Evolutionary conservation across 2,113 vertebrate species (phyloP).

Genomic region (Oncorhynchus masou): DNA sequence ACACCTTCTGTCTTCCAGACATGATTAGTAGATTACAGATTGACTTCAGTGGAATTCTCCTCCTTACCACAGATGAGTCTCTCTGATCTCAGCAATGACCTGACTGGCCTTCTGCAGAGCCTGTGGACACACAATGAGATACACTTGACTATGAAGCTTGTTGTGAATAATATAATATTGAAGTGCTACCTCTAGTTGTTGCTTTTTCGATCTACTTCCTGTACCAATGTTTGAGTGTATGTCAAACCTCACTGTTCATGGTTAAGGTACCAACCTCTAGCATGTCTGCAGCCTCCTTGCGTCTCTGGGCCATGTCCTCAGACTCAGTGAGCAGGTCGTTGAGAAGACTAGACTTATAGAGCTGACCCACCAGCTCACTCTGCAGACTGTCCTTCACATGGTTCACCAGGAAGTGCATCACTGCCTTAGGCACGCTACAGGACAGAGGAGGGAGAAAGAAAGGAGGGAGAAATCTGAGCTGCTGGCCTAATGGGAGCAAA

Average conservation of each 20-base stretch:
- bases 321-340: conserved; percentile 96
- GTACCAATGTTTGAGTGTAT: conserved; percentile 5
- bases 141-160: no score
- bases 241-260: no score
- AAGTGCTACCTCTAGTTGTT: no score
- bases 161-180: no score
- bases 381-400: conserved; percentile 98
- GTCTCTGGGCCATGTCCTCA: conserved; percentile 97
- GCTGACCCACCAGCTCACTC: conserved; percentile 96
- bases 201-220: no score
- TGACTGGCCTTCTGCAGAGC: conserved; percentile 96
- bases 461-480: neutral
- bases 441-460: neutral
- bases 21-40: conserved; percentile 23
- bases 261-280: conserved; percentile 79
- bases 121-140: conserved; percentile 58
- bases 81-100: conserved; percentile 96
- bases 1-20: conserved; percentile 7
- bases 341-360: conserved; percentile 92
- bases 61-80: conserved; percentile 96
- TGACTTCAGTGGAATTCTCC: neutral
- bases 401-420: conserved; percentile 99
- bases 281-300: conserved; percentile 97
- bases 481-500: no score
- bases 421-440: conserved; percentile 93